Evolutionary conservation across 2,888 invertebrate genomes (phyloP).

Genomic region (Spilosoma lubricipeda): DNA sequence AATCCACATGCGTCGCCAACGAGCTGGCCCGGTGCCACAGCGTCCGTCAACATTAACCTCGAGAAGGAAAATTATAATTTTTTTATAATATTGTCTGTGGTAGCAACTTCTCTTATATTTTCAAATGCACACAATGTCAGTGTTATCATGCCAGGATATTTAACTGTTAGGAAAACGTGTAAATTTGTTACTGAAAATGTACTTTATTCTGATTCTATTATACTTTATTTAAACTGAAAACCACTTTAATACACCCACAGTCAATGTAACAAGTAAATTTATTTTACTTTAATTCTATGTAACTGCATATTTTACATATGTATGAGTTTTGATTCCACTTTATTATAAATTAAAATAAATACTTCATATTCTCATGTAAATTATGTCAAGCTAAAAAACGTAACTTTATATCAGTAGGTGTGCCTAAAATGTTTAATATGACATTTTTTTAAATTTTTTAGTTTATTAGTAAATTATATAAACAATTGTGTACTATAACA

Average conservation of each 20-base stretch:
- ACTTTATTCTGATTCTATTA: neutral
- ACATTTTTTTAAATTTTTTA: neutral
- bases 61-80: slow-evolving; percentile 53
- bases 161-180: neutral
- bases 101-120: neutral
- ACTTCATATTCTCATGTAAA: too few species aligned
- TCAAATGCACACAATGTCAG: neutral
- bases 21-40: slow-evolving; percentile 58
- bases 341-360: too few species aligned
- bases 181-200: neutral
- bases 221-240: neutral
- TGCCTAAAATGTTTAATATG: neutral
- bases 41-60: slow-evolving; percentile 58
- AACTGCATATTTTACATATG: too few species aligned
- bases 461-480: neutral
- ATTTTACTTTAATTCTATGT: too few species aligned
- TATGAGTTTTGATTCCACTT: too few species aligned
- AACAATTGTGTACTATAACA: too few species aligned
- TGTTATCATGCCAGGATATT: neutral
- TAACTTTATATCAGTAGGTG: neutral
- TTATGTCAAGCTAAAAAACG: neutral
- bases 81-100: slow-evolving; percentile 42
- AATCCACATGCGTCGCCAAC: slow-evolving; percentile 54
- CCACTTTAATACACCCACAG: too few species aligned
- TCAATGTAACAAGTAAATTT: too few species aligned